phyloP scores from a whole-genome alignment of 2,797 vertebrate genomes.

The Amphiprion clarkii region DNA sequence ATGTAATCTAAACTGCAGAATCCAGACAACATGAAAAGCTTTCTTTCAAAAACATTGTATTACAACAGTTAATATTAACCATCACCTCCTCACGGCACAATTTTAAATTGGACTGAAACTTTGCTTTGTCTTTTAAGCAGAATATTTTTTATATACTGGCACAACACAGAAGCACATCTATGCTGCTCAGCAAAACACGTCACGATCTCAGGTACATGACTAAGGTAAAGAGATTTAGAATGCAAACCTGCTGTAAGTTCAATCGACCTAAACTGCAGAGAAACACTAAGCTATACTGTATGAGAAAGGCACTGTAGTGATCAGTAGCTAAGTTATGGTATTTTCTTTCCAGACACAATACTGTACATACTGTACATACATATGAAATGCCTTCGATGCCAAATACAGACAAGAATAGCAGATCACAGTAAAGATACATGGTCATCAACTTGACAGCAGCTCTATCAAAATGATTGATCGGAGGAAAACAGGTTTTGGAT shows the following conservation, averaged over 20 bases:
- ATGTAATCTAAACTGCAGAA: background rate
- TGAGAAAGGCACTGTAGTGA: conserved; percentile 60
- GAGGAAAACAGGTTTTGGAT: background rate
- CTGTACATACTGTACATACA: conserved; percentile 6
- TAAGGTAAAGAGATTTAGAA: conserved; percentile 14
- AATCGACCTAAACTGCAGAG: conserved; percentile 15
- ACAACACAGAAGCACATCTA: conserved; percentile 33
- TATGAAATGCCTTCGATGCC: conserved; percentile 3
- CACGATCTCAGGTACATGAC: background rate
- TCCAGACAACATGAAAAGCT: conserved; percentile 5
- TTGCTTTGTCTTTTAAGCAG: conserved; percentile 1
- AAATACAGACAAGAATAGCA: background rate
- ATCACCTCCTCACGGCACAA: background rate
- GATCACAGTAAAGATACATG: background rate
- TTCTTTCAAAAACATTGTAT: background rate
- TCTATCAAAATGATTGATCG: background rate
- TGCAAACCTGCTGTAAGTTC: conserved; percentile 4
- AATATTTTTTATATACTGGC: background rate
- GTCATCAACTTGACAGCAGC: background rate
- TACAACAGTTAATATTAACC: no score
- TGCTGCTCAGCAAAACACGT: conserved; percentile 19
- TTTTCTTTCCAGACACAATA: background rate
- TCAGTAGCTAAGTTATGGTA: conserved; percentile 21
- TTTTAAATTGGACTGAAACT: background rate
- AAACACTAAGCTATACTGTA: conserved; percentile 10